Percentiles rank a stretch among this genome's conserved stretches.
These are phyloP conservation scores for Dynastes maya DNA, from an alignment of 2,888 invertebrate genomes.

Conservation along the genomic window DNA sequence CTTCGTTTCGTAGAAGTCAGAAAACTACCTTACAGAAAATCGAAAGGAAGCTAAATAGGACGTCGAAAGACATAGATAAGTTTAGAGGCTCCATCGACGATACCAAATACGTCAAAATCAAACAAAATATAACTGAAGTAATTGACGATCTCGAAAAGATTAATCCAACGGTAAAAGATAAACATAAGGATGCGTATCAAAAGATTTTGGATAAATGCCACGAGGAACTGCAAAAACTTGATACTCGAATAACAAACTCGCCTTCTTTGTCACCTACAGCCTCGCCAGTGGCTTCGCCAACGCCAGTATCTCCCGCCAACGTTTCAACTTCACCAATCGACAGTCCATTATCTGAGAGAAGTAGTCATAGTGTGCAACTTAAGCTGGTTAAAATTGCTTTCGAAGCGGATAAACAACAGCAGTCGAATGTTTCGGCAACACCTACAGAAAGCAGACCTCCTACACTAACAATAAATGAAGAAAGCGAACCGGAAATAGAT, in stretches of 20 bases:
- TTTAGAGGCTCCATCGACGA: constrained; percentile 49
- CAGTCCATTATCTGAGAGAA: constrained; percentile 50
- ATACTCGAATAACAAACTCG: constrained; percentile 43
- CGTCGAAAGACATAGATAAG: constrained; percentile 46
- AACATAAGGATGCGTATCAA: constrained; percentile 49
- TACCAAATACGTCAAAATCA: constrained; percentile 47
- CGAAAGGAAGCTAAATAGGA: constrained; percentile 45
- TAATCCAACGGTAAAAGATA: constrained; percentile 47
- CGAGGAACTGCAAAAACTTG: constrained; percentile 45
- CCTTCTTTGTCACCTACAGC: constrained; percentile 31
- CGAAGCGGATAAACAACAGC: constrained; percentile 20
- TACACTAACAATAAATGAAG: not conserved
- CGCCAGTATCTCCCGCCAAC: constrained; percentile 11
- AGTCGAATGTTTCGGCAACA: not conserved
- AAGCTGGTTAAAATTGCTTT: constrained; percentile 46
- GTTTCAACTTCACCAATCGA: constrained; percentile 32
- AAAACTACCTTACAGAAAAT: constrained; percentile 46
- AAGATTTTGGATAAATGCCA: constrained; percentile 47
- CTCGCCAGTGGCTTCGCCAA: constrained; percentile 38
- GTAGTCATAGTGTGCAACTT: constrained; percentile 41
- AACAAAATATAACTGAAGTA: constrained; percentile 45
- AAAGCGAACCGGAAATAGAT: constrained; percentile 23
- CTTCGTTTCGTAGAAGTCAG: constrained; percentile 49
- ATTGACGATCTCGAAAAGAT: constrained; percentile 49
- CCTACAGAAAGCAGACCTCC: not conserved